Percentiles rank a stretch among this genome's conserved stretches.
Conservation (phyloP, 1,140 invertebrate genomes). For the Diorhabda carinulata region DNA sequence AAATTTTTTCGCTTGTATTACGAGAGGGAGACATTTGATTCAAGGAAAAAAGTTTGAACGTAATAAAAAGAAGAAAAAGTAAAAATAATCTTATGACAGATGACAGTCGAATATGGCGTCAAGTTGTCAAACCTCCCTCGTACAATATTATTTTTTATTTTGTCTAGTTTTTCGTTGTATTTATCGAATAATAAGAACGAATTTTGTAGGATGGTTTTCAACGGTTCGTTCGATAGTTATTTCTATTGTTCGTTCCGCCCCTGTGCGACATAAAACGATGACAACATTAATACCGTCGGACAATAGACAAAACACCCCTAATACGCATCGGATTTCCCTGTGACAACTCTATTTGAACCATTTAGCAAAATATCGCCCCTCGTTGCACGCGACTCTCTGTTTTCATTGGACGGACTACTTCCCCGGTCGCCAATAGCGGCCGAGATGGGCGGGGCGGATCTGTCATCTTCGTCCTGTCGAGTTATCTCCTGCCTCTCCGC, state of each 20-base stretch:
- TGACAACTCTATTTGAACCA: slow-evolving; percentile 26
- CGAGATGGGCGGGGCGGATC: slow-evolving; percentile 13
- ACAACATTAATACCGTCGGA: slow-evolving; percentile 13
- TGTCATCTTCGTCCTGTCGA: slow-evolving; percentile 12
- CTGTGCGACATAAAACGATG: slow-evolving; percentile 17
- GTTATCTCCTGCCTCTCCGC: slow-evolving; percentile 7
- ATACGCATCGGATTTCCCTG: slow-evolving; percentile 22
- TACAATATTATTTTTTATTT: too few species aligned
- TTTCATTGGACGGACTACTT: slow-evolving; percentile 11
- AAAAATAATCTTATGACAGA: too few species aligned
- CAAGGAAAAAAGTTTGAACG: too few species aligned
- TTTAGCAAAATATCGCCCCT: slow-evolving; percentile 24
- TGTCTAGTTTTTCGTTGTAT: too few species aligned
- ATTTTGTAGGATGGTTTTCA: too few species aligned
- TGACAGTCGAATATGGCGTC: too few species aligned
- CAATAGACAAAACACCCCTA: slow-evolving; percentile 20
- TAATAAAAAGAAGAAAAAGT: too few species aligned
- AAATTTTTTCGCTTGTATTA: too few species aligned
- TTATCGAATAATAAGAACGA: too few species aligned
- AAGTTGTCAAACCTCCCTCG: too few species aligned
- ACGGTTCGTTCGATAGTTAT: too few species aligned
- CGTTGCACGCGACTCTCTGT: slow-evolving; percentile 4
- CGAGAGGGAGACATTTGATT: too few species aligned
- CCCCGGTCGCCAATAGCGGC: slow-evolving; percentile 14
- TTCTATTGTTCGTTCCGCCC: neutral